Conservation (phyloP, 2,113 vertebrate species). For the Acrocephalus arundinaceus region DNA sequence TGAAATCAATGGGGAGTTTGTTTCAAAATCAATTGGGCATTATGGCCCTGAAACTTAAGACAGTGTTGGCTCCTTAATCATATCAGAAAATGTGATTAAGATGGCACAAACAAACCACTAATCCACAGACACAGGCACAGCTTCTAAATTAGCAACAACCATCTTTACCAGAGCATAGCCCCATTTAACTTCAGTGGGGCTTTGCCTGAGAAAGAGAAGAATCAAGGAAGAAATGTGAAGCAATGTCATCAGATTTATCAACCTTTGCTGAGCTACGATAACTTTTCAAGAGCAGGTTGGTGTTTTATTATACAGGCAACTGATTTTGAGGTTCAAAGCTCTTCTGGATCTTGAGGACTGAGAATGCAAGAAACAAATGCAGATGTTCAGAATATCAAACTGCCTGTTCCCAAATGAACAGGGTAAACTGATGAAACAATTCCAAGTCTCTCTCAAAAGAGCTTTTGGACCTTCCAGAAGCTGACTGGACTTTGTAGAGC, state of each 20-base stretch:
- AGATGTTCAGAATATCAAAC: constrained; percentile 42
- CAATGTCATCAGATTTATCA: not conserved
- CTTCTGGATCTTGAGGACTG: constrained; percentile 13
- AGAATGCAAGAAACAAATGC: constrained; percentile 45
- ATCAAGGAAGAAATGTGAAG: not conserved
- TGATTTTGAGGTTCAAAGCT: constrained; percentile 53
- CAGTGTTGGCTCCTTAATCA: not conserved
- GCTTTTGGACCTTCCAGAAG: constrained; percentile 36
- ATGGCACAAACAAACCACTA: not conserved
- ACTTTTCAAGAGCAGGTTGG: constrained; percentile 22
- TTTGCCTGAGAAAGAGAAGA: not conserved
- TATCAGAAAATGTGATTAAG: constrained; percentile 14
- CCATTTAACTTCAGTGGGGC: not conserved
- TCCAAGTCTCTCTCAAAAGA: constrained; percentile 46
- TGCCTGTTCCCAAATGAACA: constrained; percentile 41
- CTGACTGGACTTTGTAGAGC: not conserved
- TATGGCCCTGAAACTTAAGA: not conserved
- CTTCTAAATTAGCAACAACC: not conserved
- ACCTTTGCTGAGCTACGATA: not conserved
- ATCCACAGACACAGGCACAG: not conserved
- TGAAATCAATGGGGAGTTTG: not conserved
- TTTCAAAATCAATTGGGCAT: not conserved
- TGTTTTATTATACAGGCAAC: constrained; percentile 40
- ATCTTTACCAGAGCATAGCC: not conserved
- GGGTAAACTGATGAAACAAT: constrained; percentile 54